Percentiles rank a stretch among this genome's conserved stretches.
phyloP scores from a whole-genome alignment of 2,797 vertebrate genomes.

The Gila robusta region DNA sequence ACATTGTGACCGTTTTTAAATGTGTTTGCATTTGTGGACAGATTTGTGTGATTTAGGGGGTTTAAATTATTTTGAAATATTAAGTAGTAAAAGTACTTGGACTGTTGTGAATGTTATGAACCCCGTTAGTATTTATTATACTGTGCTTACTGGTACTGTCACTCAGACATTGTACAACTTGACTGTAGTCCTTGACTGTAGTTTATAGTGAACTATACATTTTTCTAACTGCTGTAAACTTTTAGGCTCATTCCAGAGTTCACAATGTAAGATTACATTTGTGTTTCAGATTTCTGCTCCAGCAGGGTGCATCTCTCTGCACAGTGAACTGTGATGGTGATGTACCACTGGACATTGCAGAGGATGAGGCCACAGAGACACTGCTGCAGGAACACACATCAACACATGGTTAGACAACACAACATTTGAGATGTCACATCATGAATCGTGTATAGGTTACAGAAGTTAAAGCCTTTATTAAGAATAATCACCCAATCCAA shows the following conservation, averaged over 20 bases:
- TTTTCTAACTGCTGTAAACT: neutral
- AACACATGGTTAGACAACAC: constrained; percentile 77
- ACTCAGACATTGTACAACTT: neutral
- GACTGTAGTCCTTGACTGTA: too few relatives aligned
- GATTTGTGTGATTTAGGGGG: too few relatives aligned
- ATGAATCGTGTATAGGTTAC: neutral
- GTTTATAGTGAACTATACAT: neutral
- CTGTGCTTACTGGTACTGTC: neutral
- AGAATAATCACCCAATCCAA: neutral
- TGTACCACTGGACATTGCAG: constrained; percentile 88
- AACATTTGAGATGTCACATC: neutral
- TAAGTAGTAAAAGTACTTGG: too few relatives aligned
- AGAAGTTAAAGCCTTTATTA: neutral
- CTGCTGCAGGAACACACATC: constrained; percentile 82
- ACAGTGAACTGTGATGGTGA: constrained; percentile 92
- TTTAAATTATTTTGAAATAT: too few relatives aligned
- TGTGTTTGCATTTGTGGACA: too few relatives aligned
- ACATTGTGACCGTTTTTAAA: too few relatives aligned
- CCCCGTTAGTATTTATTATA: neutral
- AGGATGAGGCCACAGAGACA: constrained; percentile 87
- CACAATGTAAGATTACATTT: constrained; percentile 6
- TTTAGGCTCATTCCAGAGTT: neutral
- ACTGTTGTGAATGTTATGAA: neutral
- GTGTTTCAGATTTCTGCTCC: constrained; percentile 84
- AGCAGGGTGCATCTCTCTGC: constrained; percentile 82